Conservation (phyloP, 2,113 vertebrate genomes). For the Tautogolabrus adspersus region DNA sequence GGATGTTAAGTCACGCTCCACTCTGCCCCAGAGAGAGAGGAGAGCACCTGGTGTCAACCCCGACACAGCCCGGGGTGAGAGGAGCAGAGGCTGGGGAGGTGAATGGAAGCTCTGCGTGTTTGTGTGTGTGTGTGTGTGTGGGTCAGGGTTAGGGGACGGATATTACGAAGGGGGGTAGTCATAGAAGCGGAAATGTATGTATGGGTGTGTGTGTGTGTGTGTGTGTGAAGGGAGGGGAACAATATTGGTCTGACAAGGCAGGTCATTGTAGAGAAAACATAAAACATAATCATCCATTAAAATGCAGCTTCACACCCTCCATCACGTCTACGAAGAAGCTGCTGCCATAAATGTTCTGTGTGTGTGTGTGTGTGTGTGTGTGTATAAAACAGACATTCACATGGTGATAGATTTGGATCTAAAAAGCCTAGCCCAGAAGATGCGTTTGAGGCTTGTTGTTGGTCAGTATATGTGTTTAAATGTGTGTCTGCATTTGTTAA, state of each 20-base stretch:
- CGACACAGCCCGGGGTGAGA: slow-evolving; percentile 37
- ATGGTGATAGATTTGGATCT: slow-evolving; percentile 35
- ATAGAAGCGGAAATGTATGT: slow-evolving; percentile 35
- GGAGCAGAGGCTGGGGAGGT: slow-evolving; percentile 30
- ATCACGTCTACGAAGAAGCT: slow-evolving; percentile 69
- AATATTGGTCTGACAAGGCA: slow-evolving; percentile 69
- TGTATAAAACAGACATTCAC: slow-evolving; percentile 43
- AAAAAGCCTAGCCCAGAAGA: slow-evolving; percentile 34
- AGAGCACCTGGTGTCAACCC: slow-evolving; percentile 65
- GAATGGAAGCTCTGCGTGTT: slow-evolving; percentile 32
- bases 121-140: slow-evolving; percentile 20
- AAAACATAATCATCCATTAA: slow-evolving; percentile 84
- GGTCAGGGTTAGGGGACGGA: slow-evolving; percentile 51
- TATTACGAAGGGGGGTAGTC: slow-evolving; percentile 56
- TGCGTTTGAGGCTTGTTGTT: slow-evolving; percentile 33
- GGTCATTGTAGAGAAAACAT: slow-evolving; percentile 80
- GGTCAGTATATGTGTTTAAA: slow-evolving; percentile 26
- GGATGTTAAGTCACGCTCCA: slow-evolving; percentile 77
- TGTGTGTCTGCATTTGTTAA: neutral
- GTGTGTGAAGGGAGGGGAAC: slow-evolving; percentile 49
- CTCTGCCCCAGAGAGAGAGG: slow-evolving; percentile 55
- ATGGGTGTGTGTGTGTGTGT: slow-evolving; percentile 24
- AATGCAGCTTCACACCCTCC: slow-evolving; percentile 84
- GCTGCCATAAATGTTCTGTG: slow-evolving; percentile 70
- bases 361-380: slow-evolving; percentile 27